Conservation (phyloP, 1,140 invertebrate species). For the Vanessa atalanta region DNA sequence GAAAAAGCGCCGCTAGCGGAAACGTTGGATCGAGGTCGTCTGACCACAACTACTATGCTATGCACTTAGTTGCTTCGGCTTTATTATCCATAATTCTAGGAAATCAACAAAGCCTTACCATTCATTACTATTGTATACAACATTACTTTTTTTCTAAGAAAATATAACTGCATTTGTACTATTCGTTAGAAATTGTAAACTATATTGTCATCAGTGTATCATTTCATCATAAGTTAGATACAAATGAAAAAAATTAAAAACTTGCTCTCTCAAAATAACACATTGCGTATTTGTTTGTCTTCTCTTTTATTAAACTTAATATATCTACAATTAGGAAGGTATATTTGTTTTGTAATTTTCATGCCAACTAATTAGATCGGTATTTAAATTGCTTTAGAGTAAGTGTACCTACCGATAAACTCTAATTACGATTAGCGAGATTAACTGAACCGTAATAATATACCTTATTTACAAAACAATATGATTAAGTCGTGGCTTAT, state of each 20-base stretch:
- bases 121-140: slow-evolving; percentile 17
- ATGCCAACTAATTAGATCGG: too few relatives aligned
- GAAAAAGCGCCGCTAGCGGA: slow-evolving; percentile 27
- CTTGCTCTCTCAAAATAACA: not conserved
- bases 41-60: slow-evolving; percentile 32
- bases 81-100: slow-evolving; percentile 35
- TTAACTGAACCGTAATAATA: not conserved
- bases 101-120: slow-evolving; percentile 27
- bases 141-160: slow-evolving; percentile 9
- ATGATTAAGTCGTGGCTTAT: slow-evolving; percentile 39
- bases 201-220: too few relatives aligned
- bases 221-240: too few relatives aligned
- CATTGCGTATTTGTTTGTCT: not conserved
- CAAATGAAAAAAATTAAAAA: too few relatives aligned
- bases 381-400: not conserved
- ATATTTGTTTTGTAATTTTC: not conserved
- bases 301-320: not conserved
- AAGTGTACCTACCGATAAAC: not conserved
- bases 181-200: not conserved
- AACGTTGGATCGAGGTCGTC: slow-evolving; percentile 34
- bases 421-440: not conserved
- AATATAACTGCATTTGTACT: not conserved
- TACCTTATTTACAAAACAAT: slow-evolving; percentile 28
- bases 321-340: not conserved
- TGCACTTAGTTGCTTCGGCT: slow-evolving; percentile 32